These are phyloP conservation scores for Atlantisia rogersi DNA, from an alignment of 2,113 vertebrate genomes.

Conservation along the genomic window DNA sequence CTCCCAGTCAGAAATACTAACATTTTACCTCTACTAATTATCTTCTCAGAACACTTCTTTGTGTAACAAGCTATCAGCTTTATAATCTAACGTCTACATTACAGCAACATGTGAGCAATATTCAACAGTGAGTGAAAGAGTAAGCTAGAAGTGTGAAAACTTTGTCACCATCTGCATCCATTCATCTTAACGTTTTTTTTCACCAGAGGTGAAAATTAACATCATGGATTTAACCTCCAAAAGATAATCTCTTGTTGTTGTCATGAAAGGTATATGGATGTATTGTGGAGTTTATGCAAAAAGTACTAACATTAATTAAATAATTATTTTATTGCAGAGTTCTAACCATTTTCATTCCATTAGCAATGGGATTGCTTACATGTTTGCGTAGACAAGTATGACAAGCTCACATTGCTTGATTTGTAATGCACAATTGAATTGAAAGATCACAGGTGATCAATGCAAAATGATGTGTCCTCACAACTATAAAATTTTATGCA, in stretches of 20 bases:
- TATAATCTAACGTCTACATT: neutral
- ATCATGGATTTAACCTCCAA: neutral
- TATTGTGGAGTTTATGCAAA: neutral
- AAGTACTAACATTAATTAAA: neutral
- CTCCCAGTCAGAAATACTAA: neutral
- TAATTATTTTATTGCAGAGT: neutral
- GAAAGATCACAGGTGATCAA: neutral
- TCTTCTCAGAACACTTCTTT: neutral
- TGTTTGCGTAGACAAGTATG: neutral
- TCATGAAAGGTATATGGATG: neutral
- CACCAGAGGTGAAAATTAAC: neutral
- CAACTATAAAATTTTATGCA: neutral
- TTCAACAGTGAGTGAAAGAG: neutral
- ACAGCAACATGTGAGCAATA: neutral
- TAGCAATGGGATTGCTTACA: neutral
- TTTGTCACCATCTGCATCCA: neutral
- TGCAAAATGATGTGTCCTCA: neutral
- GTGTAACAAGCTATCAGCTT: neutral
- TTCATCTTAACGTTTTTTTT: neutral
- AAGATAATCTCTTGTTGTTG: neutral
- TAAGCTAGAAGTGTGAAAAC: neutral
- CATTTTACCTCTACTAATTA: constrained; percentile 38
- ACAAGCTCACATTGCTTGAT: neutral
- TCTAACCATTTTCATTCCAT: neutral
- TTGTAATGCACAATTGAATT: neutral